Base-by-base conservation (phyloP, 1,140 invertebrate genomes). In the Zaprionus tsacasi region DNA sequence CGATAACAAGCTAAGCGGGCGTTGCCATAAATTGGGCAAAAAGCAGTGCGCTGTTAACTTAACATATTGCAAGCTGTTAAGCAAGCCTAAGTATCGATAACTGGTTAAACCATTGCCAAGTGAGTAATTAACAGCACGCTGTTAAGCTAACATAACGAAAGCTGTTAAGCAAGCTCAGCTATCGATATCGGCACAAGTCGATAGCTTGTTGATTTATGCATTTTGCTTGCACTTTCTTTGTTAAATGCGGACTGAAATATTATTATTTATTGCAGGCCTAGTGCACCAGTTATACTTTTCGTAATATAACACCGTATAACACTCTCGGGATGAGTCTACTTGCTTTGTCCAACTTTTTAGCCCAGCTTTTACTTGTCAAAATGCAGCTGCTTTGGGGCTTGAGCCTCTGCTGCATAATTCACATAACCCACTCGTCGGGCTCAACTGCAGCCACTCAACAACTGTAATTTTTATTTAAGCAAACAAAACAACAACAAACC, bases 401-500 rank as follows among this genome's bases (percentile, higher is more conserved):
- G 10, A 35, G 71, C 43, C 43, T 35, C 36, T 30, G 45, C 72
- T 75, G 45, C 45, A 50, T 50, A 75, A 75, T 75, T 70, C 72
- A 58, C 35, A 57, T 50, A 70, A 70, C 55, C 68, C 59, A 70
- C 67, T 75, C 27, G 7, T 58, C 38, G 17, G 54, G 10, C 59
- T 57, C 66, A 63, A 63, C 71, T 57, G 58, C 54, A 75, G 74
- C 63, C 63, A 67, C 70, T 76, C 73, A 71, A 72, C 74, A 79
- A 79, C 79, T 86, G 77, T 87, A 86, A 87, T 86, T 86, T 79
- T 86, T 86, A 87, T 87, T 86, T 76, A 71, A 75, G 40, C 61
- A 40, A 67, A 50, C 70, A 68, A 67, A 73, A 60, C 40, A 74
- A 60, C 59, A 79, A 61, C 65, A 63, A 63, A 67, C 63, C 71